These are phyloP conservation scores for Corydoras sp. DNA, from an alignment of 2,113 vertebrate species.

Conservation along the genomic window DNA sequence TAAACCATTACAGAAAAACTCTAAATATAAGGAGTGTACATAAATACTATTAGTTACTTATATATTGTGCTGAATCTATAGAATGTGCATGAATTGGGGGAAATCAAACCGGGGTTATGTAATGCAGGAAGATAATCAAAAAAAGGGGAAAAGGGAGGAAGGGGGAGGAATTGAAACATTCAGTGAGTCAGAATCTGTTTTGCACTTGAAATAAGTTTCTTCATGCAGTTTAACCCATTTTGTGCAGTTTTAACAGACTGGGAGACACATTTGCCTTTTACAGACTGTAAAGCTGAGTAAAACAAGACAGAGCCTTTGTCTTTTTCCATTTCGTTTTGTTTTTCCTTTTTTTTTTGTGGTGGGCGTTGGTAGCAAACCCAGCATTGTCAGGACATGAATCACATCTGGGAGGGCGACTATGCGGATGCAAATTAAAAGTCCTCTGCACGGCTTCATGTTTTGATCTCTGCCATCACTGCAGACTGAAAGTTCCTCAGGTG, in stretches of 20 bases:
- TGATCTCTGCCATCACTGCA: neutral
- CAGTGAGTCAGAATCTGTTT: constrained; percentile 21
- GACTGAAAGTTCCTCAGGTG: neutral
- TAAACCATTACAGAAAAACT: neutral
- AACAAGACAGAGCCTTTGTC: neutral
- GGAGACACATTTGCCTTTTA: neutral
- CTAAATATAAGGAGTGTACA: too few relatives aligned
- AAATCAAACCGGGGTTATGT: neutral
- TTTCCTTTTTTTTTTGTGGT: neutral
- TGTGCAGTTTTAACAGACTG: neutral
- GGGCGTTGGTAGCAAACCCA: neutral
- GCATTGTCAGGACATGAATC: constrained; percentile 47
- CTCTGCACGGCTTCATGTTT: too few relatives aligned
- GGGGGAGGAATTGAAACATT: neutral
- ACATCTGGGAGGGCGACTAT: constrained; percentile 1
- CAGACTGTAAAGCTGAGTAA: neutral
- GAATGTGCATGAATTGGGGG: neutral
- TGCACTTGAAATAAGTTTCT: neutral
- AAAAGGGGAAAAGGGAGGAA: neutral
- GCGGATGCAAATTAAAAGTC: neutral
- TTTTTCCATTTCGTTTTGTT: neutral
- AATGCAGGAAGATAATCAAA: neutral
- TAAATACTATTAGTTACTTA: too few relatives aligned
- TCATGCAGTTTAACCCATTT: neutral
- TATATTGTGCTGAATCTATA: too few relatives aligned